Evolutionary conservation across 1,140 invertebrate species (phyloP).

Genomic region (Aphaenogaster rudis): DNA sequence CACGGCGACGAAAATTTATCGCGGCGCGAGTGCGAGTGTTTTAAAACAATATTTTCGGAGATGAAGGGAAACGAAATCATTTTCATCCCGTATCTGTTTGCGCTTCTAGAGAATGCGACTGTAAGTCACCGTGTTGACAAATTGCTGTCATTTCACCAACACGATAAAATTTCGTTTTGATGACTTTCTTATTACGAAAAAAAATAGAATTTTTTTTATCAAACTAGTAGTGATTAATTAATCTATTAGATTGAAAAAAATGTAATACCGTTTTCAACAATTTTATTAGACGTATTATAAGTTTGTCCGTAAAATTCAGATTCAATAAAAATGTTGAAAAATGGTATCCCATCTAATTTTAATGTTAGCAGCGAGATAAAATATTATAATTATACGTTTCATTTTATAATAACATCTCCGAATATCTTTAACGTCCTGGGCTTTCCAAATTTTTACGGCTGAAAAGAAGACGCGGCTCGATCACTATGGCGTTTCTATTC

Average conservation of each 20-base stretch:
- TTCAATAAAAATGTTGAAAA: constrained; percentile 1
- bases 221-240: background rate
- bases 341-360: background rate
- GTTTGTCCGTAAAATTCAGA: background rate
- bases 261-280: background rate
- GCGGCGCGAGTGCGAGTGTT: constrained; percentile 2
- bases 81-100: background rate
- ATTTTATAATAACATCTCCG: background rate
- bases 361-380: background rate
- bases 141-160: background rate
- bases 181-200: background rate
- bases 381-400: background rate
- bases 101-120: too few relatives aligned
- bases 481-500: background rate
- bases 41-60: constrained; percentile 60
- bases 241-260: background rate
- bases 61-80: constrained; percentile 30
- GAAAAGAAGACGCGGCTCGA: background rate
- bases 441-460: background rate
- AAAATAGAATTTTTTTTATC: background rate
- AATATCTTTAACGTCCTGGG: background rate
- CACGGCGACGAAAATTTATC: constrained; percentile 56
- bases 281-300: background rate
- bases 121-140: background rate
- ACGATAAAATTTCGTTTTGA: background rate